Conservation (phyloP, 2,797 vertebrate genomes). For the Mormyrus hasselquistii region DNA sequence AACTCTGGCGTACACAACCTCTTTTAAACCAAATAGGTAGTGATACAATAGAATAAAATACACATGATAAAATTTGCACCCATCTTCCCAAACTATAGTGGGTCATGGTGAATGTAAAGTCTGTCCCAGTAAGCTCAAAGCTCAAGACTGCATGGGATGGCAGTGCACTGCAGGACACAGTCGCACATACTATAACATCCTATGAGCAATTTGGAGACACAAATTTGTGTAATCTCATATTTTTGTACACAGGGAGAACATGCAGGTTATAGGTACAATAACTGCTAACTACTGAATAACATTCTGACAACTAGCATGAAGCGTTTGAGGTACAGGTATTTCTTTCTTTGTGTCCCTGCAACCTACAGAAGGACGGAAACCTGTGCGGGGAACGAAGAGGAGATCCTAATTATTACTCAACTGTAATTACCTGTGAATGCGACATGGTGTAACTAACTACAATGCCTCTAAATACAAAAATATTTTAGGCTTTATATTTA, state of each 20-base stretch:
- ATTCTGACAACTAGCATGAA: neutral
- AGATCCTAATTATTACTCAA: neutral
- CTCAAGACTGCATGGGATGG: neutral
- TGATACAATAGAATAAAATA: neutral
- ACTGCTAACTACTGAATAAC: neutral
- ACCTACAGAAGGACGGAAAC: neutral
- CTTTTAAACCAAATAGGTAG: neutral
- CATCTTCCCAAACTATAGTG: neutral
- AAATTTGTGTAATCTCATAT: neutral
- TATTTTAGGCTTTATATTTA: neutral
- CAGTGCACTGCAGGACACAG: neutral
- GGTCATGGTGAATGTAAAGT: neutral
- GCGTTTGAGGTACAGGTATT: neutral
- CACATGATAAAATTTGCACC: neutral
- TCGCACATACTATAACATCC: neutral
- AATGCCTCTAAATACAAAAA: neutral
- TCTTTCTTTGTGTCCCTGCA: neutral
- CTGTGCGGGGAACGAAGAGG: neutral
- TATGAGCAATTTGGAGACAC: neutral
- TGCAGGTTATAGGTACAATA: neutral
- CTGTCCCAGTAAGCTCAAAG: neutral
- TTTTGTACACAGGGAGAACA: neutral
- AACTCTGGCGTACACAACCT: neutral
- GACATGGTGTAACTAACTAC: neutral
- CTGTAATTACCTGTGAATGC: neutral